Evolutionary conservation across 2,888 invertebrate genomes (phyloP).

Genomic region (Archaeoteleia sp.): DNA sequence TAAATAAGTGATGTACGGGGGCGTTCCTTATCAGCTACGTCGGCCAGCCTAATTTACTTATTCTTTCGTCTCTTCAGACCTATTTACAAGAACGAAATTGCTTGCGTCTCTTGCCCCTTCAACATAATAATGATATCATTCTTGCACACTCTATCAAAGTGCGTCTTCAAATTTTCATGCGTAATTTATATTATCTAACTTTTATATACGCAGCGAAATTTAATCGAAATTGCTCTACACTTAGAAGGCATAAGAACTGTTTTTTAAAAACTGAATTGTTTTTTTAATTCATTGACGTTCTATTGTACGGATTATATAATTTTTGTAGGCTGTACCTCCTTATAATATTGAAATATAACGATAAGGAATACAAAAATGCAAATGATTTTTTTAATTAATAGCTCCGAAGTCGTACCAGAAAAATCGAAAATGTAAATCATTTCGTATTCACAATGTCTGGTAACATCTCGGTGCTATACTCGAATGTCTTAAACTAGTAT

Average conservation of each 20-base stretch:
- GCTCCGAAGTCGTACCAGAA: no score
- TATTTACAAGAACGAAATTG: constrained; percentile 78
- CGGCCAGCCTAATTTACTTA: constrained; percentile 88
- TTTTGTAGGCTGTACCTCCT: no score
- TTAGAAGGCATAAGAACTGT: no score
- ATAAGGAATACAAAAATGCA: no score
- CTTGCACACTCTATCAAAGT: constrained; percentile 38
- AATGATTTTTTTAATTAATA: no score
- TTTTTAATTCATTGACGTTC: no score
- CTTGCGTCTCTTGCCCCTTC: constrained; percentile 50
- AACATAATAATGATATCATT: constrained; percentile 37
- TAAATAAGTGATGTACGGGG: constrained; percentile 72
- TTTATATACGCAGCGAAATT: neutral
- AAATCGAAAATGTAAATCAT: no score
- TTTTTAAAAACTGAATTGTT: no score
- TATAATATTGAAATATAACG: no score
- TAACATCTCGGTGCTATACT: neutral
- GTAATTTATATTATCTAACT: constrained; percentile 46
- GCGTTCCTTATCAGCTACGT: constrained; percentile 82
- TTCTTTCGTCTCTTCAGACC: constrained; percentile 83
- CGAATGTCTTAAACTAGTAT: neutral
- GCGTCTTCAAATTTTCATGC: constrained; percentile 54
- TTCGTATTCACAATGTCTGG: no score
- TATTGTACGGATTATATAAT: no score
- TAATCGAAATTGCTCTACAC: neutral